These are phyloP conservation scores for Gambusia affinis DNA, from an alignment of 2,113 vertebrate species.

Conservation along the genomic window DNA sequence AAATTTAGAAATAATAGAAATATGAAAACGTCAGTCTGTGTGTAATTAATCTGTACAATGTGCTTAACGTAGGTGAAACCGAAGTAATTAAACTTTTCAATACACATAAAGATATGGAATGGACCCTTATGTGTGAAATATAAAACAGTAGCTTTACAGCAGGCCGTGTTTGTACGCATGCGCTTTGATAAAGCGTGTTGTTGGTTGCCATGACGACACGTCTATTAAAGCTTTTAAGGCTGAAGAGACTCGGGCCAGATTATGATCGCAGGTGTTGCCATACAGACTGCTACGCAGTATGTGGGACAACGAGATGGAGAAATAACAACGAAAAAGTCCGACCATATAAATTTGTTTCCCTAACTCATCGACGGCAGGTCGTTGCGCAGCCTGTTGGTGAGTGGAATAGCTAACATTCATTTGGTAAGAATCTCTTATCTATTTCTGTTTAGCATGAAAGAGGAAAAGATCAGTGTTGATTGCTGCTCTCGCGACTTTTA, in stretches of 20 bases:
- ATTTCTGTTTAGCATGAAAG: background rate
- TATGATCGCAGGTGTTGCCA: constrained; percentile 62
- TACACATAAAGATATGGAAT: too few relatives aligned
- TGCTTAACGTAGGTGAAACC: too few relatives aligned
- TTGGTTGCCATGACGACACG: constrained; percentile 77
- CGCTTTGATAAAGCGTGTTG: constrained; percentile 68
- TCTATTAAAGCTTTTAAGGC: constrained; percentile 61
- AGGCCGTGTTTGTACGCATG: constrained; percentile 54
- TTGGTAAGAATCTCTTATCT: too few relatives aligned
- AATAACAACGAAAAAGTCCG: background rate
- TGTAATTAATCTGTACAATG: too few relatives aligned
- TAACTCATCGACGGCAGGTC: constrained; percentile 10
- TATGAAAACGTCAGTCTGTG: too few relatives aligned
- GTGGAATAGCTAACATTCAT: constrained; percentile 19
- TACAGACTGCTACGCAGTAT: constrained; percentile 9
- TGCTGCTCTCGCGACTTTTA: background rate
- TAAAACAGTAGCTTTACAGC: background rate
- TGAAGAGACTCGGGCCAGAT: constrained; percentile 57
- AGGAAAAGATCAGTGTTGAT: background rate
- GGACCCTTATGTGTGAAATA: background rate
- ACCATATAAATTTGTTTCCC: background rate
- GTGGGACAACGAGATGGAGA: constrained; percentile 19
- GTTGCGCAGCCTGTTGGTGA: constrained; percentile 41
- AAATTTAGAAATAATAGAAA: too few relatives aligned
- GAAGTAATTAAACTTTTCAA: too few relatives aligned